phyloP scores from a whole-genome alignment of 23 tunicate genomes.

The Trididemnum miniatum region DNA sequence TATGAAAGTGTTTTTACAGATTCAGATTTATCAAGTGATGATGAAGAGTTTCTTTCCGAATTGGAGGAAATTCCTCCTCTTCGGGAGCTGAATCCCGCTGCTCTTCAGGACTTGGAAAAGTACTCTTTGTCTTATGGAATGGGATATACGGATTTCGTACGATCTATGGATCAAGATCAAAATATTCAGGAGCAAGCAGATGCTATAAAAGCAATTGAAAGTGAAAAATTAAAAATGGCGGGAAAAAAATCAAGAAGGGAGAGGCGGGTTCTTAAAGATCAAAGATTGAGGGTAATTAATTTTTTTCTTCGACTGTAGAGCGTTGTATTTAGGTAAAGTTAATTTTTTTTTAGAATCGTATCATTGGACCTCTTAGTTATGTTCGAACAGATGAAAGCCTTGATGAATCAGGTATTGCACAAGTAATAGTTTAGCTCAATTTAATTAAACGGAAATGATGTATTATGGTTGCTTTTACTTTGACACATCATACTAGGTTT shows the following conservation, averaged over 20 bases:
- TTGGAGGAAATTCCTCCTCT: constrained; percentile 85
- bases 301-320: constrained; percentile 40
- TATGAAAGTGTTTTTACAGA: too few species aligned
- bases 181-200: constrained; percentile 48
- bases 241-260: constrained; percentile 89
- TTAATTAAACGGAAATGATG: too few species aligned
- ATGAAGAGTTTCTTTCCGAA: constrained; percentile 61
- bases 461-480: too few species aligned
- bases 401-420: constrained; percentile 57
- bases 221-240: constrained; percentile 80
- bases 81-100: constrained; percentile 33
- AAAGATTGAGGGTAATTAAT: constrained; percentile 51
- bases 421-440: too few species aligned
- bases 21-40: constrained; percentile 12
- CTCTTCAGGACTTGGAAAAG: constrained; percentile 43
- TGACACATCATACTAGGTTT: too few species aligned
- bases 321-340: too few species aligned
- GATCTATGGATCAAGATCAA: constrained; percentile 53
- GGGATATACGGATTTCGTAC: constrained; percentile 50
- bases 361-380: constrained; percentile 75
- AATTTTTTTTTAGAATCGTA: constrained; percentile 45
- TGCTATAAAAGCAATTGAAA: constrained; percentile 61
- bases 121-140: constrained; percentile 52
- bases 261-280: constrained; percentile 69
- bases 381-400: constrained; percentile 39